Percentiles rank a stretch among this genome's conserved stretches.
Evolutionary conservation across 2,113 vertebrate genomes (phyloP).

Genomic region (Bufo bufo): DNA sequence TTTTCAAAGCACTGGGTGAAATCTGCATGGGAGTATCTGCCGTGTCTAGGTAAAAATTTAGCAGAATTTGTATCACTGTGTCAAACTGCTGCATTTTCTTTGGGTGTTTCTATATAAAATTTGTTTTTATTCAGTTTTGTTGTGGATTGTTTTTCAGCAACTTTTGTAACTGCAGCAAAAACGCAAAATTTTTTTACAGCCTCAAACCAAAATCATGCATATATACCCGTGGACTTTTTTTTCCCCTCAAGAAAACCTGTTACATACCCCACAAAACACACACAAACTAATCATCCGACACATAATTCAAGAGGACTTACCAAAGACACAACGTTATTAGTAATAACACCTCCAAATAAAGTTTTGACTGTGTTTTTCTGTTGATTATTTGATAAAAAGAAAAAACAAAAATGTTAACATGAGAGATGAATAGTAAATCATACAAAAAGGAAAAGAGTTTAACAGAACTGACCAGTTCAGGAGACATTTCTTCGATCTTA

Average conservation of each 20-base stretch:
- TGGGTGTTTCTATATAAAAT: neutral
- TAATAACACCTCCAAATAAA: constrained; percentile 97
- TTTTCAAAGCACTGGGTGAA: no score
- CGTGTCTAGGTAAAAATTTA: no score
- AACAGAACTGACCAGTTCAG: constrained; percentile 83
- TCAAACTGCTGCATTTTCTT: neutral
- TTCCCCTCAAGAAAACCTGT: neutral
- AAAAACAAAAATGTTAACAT: constrained; percentile 53
- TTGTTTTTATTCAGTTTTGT: neutral
- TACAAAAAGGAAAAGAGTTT: neutral
- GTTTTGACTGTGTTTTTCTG: constrained; percentile 99
- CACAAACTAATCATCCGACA: neutral
- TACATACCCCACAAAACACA: no score
- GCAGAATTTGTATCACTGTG: no score
- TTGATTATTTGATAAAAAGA: constrained; percentile 20
- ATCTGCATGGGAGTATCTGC: no score
- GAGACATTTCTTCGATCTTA: constrained; percentile 99
- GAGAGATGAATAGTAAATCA: neutral
- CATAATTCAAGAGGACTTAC: constrained; percentile 72
- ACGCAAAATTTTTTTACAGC: no score
- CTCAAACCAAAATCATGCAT: no score
- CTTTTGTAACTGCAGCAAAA: no score
- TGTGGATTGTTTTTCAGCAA: no score
- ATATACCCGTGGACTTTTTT: neutral
- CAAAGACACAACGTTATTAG: constrained; percentile 98